Evolutionary conservation across 35 echinoderm and acorn worm species (phyloP).

Genomic region (Eucidaris tribuloides): DNA sequence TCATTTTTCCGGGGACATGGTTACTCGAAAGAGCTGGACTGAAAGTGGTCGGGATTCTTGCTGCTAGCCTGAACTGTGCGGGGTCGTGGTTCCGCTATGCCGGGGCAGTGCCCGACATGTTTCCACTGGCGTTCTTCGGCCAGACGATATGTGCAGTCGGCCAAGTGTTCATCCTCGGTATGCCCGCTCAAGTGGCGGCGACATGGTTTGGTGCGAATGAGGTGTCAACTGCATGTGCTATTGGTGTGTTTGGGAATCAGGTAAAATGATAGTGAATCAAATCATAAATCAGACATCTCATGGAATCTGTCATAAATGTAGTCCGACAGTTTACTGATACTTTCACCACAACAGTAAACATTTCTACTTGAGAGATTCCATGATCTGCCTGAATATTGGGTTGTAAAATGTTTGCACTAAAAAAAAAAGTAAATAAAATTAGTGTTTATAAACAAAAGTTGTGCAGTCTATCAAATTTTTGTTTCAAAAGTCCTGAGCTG

Average conservation of each 20-base stretch:
- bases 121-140: constrained; percentile 62
- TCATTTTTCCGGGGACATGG: constrained; percentile 88
- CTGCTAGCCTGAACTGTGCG: constrained; percentile 74
- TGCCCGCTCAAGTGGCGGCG: constrained; percentile 94
- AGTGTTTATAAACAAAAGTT: too few species aligned
- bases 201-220: constrained; percentile 93
- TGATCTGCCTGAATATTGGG: too few species aligned
- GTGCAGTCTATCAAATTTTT: too few species aligned
- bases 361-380: too few species aligned
- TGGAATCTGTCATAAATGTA: too few species aligned
- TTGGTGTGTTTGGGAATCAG: constrained; percentile 98
- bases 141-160: constrained; percentile 77
- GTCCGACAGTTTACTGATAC: too few species aligned
- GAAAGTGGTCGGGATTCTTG: constrained; percentile 78
- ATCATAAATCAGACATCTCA: too few species aligned
- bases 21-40: constrained; percentile 71
- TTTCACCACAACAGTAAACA: too few species aligned
- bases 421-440: too few species aligned
- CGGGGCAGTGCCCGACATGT: constrained; percentile 61
- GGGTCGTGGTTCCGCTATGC: constrained; percentile 86
- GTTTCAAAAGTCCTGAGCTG: too few species aligned
- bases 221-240: constrained; percentile 89
- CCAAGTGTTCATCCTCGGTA: constrained; percentile 88
- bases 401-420: too few species aligned
- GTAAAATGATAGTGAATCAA: too few species aligned